Evolutionary conservation across 2,888 invertebrate genomes (phyloP), one percentile per base, ranked within the genome.

Genomic region (Calameuta pallipes): DNA sequence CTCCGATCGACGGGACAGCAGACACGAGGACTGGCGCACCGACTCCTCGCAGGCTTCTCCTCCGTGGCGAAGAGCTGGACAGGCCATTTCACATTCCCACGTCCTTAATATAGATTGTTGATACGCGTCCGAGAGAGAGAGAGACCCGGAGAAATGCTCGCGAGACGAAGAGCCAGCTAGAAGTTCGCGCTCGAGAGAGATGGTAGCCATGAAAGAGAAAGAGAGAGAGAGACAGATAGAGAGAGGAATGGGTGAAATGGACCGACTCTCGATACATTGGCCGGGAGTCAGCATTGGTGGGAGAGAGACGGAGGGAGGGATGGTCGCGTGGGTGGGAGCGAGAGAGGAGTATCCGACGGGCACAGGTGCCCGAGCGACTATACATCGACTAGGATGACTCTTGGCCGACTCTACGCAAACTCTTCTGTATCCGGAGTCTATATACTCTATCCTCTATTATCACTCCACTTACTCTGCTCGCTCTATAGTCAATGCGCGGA

Each of bases 21-120:
- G 71, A 74, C 80, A 82, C 76, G 83, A 81, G 81, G 80, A 79
- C 56, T 56, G 56, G 56, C 83, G 77, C 80, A 79, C 76, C 80
- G 75, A 79, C 71, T 71, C 31, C 71, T 71, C 71, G 81, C 75
- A 80, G 76, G 79, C 78, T 77, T 77, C 77, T 74, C 34, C 73
- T 73, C 73, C 74, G 79, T 68, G 69, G 75, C 75, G 80, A 79
- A 82, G 79, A 81, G 79, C 83, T 78, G 81, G 81, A 85, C 86
- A 84, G 85, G 85, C 84, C 88, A 87, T 88, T 89, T 89, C 88
- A 89, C 89, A 89, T 89, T 89, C 89, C 88, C 88, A 89, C 88
- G 88, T 89, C 88, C 89, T 89, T 89, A 89, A 89, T 89, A 89
- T 88, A 89, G 88, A 88, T 89, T 87, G 84, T 85, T 88, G 88